A percentile compares a stretch with the other conserved stretches of the same genome.
Evolutionary conservation across 1,140 invertebrate species (phyloP).

Genomic region (fruit fly (Drosophila melanogaster)): Release_6_plus_ISO1_MT NT_037436.4:8833501-8834000

Average conservation of each 20-base stretch:
- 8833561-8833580: constrained; percentile 55
- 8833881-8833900: constrained; percentile 8
- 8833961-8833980: background rate
- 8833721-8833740: constrained; percentile 76
- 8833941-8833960: background rate
- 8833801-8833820: constrained; percentile 24
- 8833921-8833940: constrained; percentile 10
- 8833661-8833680: constrained; percentile 36
- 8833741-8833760: constrained; percentile 18
- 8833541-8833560: constrained; percentile 77
- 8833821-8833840: constrained; percentile 67
- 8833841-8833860: constrained; percentile 48
- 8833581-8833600: constrained; percentile 75
- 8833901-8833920: constrained; percentile 8
- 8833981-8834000: background rate
- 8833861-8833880: constrained; percentile 26
- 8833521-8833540: constrained; percentile 81
- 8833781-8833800: constrained; percentile 29
- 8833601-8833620: constrained; percentile 63
- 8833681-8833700: constrained; percentile 66
- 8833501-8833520: constrained; percentile 69
- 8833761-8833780: constrained; percentile 9
- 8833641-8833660: constrained; percentile 49
- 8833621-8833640: constrained; percentile 76
- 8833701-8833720: constrained; percentile 81